Base-by-base conservation (phyloP, 2,797 vertebrate species). In the Mormyrops boulengeri region DNA sequence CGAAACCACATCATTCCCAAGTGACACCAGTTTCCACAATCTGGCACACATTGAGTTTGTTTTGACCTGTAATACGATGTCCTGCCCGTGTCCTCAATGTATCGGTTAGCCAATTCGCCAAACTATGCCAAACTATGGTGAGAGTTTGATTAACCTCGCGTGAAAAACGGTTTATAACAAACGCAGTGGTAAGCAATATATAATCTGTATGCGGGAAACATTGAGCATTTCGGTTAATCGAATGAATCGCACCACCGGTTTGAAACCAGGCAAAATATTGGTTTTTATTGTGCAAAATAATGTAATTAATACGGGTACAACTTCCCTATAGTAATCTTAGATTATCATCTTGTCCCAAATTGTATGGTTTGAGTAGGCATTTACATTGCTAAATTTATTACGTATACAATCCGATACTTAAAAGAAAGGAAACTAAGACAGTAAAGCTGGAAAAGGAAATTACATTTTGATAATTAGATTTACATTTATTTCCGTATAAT, bases 91-190 rank as follows among this genome's bases (percentile, higher is more conserved):
- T 60, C 53, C 53, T 87, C 52, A 38, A 44, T 85, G 82, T 85
- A 52, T 85, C 49, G 44, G 49, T 26, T 52, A 49, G 82, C 82
- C 82, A 85, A 47, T 85, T 47, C 82, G 47, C 44, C 82, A 52
- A 85, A 85, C 82, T 85, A 49, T 85, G 82, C 82, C 82, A 85
- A 52, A 49, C 44, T 85, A 85, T 85, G 82, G 82, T 52, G 82
- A 47, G 82, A 85, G 49, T 85, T 85, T 85, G 44, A 85, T 52
- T 50, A 52, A 82, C 77, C 41, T 85, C 49, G 82, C 49, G 82
- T 52, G 82, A 85, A 85, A 85, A 85, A 85, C 49, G 49, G 44
- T 52, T 85, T 50, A 85, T 85, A 85, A 52, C 22, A 85, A 85
- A 52, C 49, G 22, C 49, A 52, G 82, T 50, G 22, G 82, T 52